Evolutionary conservation across 2,113 vertebrate species (phyloP), one percentile per base, ranked within the genome.

Genomic region (Cebus imitator): DNA sequence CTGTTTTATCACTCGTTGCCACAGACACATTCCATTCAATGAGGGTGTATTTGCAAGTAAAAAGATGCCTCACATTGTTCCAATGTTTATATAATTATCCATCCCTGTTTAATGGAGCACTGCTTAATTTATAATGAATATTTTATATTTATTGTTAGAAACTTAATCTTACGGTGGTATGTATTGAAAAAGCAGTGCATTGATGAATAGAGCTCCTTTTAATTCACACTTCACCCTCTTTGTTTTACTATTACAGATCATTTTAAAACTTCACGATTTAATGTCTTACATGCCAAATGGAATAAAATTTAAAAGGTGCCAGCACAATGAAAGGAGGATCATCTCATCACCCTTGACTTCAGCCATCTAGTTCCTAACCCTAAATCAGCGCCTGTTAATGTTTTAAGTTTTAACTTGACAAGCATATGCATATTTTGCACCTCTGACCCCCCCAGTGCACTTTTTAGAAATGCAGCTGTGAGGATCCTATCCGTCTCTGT

Each of bases 401-500:
- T 21, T 10, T 50, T 48, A 27, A 7, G 30, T 21, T 32, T 30
- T 55, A 3, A 17, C 17, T 11, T 6, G 8, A 1, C 30, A 14
- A 11, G 43, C 45, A 0, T 17, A 1, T 37, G 72, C 27, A 18
- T 30, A 5, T 68, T 40, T 82, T 8, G 2, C 6, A 27, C 27
- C 32, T 45, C 16, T 16, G 45, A 32, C 4, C 73, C 45, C 75
- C 16, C 14, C 45, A 50, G 37, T 20, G 50, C 30, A 32, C 45
- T 50, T 70, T 68, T 5, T 25, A 6, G 4, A 14, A 27, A 57
- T 0, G 50, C 0, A 0, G 7, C 5, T 5, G 40, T 5, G 1
- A 21, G 78, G 35, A 14, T 68, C 30, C 45, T 40, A 8, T 37
- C 0, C 20, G 4, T 30, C 30, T 30, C n/a, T n/a, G 18, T 5